Base-by-base conservation (phyloP, 1,140 invertebrate genomes). In the Caenorhabditis briggsae region DNA sequence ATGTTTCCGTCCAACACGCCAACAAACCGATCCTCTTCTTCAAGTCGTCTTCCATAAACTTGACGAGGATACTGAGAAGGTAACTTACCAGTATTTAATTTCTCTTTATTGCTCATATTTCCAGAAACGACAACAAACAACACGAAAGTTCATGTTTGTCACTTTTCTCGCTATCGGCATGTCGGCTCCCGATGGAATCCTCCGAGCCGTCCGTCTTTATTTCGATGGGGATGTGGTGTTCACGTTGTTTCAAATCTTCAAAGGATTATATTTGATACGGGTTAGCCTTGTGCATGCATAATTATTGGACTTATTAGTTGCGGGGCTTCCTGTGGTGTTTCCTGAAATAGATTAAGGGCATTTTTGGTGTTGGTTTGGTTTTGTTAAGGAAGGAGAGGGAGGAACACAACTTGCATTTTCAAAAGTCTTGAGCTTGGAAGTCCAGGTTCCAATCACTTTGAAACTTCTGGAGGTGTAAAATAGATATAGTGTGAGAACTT, bases 31-130 rank as follows among this genome's bases (percentile, higher is more conserved):
- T 46, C 86, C 86, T n/a, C 55, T 87, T 11, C 82, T 87, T 25
- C 84, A 85, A 55, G 46, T 85, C 48, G 64, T 87, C 8, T 87
- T 84, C 48, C 82, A 82, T 14, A 87, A 83, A 78, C 16, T 82
- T 6, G 82, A 84, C 41, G 86, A 87, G 20, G 78, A 87, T 14
- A 65, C 64, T 2, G 86, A 87, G 53, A 87, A 87, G 82, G 86
- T 87, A 18, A 0, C 2, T 12, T 20, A 23, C 41, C 5, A 84
- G 5, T 56, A 0, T 2, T 0, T 5, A 46, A 43, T 41, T 43
- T 83, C 23, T 58, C 18, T 41, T 53, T 53, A 50, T 16, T 41
- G 1, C 12, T 48, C 8, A 33, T 23, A 25, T 53, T 50, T 61
- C 61, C 53, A 53, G 74, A 83, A 82, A n/a, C 65, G 55, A 61